These are phyloP conservation scores for Ceratina australensis DNA, from an alignment of 1,140 invertebrate species.

Conservation along the genomic window DNA sequence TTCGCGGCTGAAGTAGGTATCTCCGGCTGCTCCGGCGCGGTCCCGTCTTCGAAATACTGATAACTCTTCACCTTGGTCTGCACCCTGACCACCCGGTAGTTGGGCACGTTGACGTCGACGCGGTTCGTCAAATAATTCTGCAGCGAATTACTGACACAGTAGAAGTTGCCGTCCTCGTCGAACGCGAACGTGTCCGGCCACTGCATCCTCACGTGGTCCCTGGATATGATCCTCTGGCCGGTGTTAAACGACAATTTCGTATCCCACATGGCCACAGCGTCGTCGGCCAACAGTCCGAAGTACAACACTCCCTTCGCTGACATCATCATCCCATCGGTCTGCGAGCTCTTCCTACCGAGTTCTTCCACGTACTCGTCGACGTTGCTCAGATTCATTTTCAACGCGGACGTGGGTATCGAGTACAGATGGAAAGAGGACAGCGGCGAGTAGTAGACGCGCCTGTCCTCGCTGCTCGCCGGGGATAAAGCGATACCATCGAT, in stretches of 20 bases:
- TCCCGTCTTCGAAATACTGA: slow-evolving; percentile 79
- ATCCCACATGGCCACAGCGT: slow-evolving; percentile 85
- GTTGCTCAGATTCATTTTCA: slow-evolving; percentile 78
- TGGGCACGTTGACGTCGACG: slow-evolving; percentile 79
- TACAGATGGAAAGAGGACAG: slow-evolving; percentile 83
- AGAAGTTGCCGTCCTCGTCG: slow-evolving; percentile 83
- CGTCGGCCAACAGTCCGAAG: slow-evolving; percentile 83
- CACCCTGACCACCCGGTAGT: slow-evolving; percentile 82
- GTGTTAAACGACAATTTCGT: slow-evolving; percentile 75
- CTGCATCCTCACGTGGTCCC: slow-evolving; percentile 83
- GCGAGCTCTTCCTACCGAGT: slow-evolving; percentile 82
- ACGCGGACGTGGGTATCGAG: slow-evolving; percentile 80
- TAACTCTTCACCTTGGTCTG: slow-evolving; percentile 82
- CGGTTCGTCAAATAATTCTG: slow-evolving; percentile 82
- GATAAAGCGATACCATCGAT: slow-evolving; percentile 86
- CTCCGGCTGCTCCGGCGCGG: slow-evolving; percentile 66
- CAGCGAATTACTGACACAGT: slow-evolving; percentile 84
- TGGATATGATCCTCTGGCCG: slow-evolving; percentile 82
- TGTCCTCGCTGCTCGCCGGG: slow-evolving; percentile 73
- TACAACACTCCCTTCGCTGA: slow-evolving; percentile 84
- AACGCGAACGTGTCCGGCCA: slow-evolving; percentile 87
- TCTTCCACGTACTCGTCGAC: slow-evolving; percentile 77
- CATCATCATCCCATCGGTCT: slow-evolving; percentile 86
- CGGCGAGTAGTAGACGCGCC: slow-evolving; percentile 83
- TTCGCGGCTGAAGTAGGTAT: slow-evolving; percentile 67